A percentile compares a stretch with the other conserved stretches of the same genome.
Evolutionary conservation across 2,113 vertebrate genomes (phyloP).

Genomic region (Trichomycterus rosablanca): DNA sequence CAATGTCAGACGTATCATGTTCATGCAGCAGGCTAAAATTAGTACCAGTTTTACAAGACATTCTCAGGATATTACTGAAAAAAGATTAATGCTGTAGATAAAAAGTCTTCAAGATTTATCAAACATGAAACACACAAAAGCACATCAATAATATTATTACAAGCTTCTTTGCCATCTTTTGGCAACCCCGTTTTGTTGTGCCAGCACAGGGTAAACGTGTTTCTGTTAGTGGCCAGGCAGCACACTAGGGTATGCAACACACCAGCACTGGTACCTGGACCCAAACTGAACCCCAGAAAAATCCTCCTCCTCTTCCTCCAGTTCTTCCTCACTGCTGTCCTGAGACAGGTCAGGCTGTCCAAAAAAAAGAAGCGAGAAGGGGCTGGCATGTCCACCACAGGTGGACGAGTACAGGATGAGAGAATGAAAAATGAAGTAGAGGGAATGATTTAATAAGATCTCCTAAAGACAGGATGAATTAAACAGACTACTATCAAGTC

Average conservation of each 20-base stretch:
- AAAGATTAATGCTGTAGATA: no score
- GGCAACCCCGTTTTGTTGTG: no score
- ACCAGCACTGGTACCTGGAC: conserved; percentile 85
- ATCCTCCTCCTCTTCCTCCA: conserved; percentile 83
- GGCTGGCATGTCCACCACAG: conserved; percentile 63
- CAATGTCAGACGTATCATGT: no score
- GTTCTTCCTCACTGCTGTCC: conserved; percentile 88
- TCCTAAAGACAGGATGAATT: conserved; percentile 22
- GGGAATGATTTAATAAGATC: conserved; percentile 17
- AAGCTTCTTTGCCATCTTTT: no score
- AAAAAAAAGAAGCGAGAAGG: conserved; percentile 89
- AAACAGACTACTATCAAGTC: conserved; percentile 15
- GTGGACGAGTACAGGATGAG: conserved; percentile 34
- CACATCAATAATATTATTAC: no score
- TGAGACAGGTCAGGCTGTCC: conserved; percentile 88
- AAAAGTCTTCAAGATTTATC: no score
- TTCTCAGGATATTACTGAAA: no score
- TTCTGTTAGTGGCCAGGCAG: conserved; percentile 50
- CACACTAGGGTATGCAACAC: conserved; percentile 61
- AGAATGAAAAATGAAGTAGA: conserved; percentile 21
- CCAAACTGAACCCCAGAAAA: conserved; percentile 96
- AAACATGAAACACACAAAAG: no score
- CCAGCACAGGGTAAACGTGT: conserved; percentile 7
- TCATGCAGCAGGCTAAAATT: conserved; percentile 21
- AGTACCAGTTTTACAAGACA: no score